phyloP scores from a whole-genome alignment of 1,140 invertebrate species.

The Episyrphus balteatus region DNA sequence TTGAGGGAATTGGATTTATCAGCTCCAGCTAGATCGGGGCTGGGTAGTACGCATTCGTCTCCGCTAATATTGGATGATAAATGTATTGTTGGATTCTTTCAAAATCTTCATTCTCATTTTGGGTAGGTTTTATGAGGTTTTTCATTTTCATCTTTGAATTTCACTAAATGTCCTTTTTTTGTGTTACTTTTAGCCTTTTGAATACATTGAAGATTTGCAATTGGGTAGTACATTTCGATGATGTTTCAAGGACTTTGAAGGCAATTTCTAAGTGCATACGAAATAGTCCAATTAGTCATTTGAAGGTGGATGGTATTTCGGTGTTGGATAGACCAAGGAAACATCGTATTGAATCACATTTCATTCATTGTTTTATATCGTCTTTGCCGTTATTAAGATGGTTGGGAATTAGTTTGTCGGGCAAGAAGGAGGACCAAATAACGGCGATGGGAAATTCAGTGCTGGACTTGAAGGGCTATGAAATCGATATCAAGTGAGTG shows the following conservation, averaged over 20 bases:
- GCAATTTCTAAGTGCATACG: slow-evolving; percentile 6
- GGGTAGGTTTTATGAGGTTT: slow-evolving; percentile 1
- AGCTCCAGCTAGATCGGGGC: slow-evolving; percentile 8
- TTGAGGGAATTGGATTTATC: slow-evolving; percentile 42
- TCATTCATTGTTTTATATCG: slow-evolving; percentile 7
- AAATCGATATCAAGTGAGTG: slow-evolving; percentile 12
- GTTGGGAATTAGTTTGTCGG: slow-evolving; percentile 10
- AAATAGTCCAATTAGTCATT: slow-evolving; percentile 8
- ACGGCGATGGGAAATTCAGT: slow-evolving; percentile 10
- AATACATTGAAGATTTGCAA: slow-evolving; percentile 13
- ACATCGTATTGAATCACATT: slow-evolving; percentile 4
- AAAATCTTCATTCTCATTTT: slow-evolving; percentile 7
- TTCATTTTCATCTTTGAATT: not conserved
- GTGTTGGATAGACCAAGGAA: slow-evolving; percentile 11
- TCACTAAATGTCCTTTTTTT: not conserved
- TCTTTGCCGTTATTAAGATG: slow-evolving; percentile 7
- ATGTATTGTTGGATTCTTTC: slow-evolving; percentile 8
- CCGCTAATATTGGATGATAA: slow-evolving; percentile 12
- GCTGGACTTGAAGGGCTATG: slow-evolving; percentile 6
- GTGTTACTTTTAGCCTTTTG: slow-evolving; percentile 5
- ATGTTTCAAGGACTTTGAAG: slow-evolving; percentile 10
- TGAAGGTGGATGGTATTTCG: slow-evolving; percentile 11
- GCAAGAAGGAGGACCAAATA: slow-evolving; percentile 11
- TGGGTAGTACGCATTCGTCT: slow-evolving; percentile 6
- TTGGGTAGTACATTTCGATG: slow-evolving; percentile 12